Percentiles rank a stretch among this genome's conserved stretches.
Evolutionary conservation across 1,140 invertebrate species (phyloP).

Genomic region (Pantala flavescens): DNA sequence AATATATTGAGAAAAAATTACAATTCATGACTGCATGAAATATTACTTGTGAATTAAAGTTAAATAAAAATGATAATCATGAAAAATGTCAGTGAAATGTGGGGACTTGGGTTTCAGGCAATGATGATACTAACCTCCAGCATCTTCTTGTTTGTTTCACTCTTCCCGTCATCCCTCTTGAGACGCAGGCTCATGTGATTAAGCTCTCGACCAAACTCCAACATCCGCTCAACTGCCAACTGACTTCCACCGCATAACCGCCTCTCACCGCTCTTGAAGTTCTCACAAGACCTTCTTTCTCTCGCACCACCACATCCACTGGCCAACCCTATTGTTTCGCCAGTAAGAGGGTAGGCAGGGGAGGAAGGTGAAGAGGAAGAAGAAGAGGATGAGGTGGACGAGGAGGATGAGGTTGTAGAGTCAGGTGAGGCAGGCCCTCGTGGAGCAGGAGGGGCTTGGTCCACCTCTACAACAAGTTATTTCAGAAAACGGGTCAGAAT

Average conservation of each 20-base stretch:
- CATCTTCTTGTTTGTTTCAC: slow-evolving; percentile 85
- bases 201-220: slow-evolving; percentile 87
- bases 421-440: not conserved
- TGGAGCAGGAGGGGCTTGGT: not conserved
- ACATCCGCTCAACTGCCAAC: slow-evolving; percentile 77
- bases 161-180: slow-evolving; percentile 68
- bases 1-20: too few relatives aligned
- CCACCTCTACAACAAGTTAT: not conserved
- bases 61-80: too few relatives aligned
- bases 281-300: not conserved
- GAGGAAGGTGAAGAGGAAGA: slow-evolving; percentile 4
- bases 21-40: too few relatives aligned
- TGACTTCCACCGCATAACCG: slow-evolving; percentile 63
- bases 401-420: not conserved
- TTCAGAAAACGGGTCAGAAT: not conserved
- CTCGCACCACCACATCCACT: not conserved
- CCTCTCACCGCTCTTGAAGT: slow-evolving; percentile 24
- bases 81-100: too few relatives aligned
- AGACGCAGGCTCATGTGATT: slow-evolving; percentile 82
- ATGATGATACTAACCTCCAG: slow-evolving; percentile 52
- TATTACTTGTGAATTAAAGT: too few relatives aligned
- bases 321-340: not conserved
- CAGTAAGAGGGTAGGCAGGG: not conserved
- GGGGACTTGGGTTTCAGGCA: too few relatives aligned
- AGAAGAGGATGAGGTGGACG: not conserved